Evolutionary conservation across 2,113 vertebrate species (phyloP).

Genomic region (Myotis lucifugus): DNA sequence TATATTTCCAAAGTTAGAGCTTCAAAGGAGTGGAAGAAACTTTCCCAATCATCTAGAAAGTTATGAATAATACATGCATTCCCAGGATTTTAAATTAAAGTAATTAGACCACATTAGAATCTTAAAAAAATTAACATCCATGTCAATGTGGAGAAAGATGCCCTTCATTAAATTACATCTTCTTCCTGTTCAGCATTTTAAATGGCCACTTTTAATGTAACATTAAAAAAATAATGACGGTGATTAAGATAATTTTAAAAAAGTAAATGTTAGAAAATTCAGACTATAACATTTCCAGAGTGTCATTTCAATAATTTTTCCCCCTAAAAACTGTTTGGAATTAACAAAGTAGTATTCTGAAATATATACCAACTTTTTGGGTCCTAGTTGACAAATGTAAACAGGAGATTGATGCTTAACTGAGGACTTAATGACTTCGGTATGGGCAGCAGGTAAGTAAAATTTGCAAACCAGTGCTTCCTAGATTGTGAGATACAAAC

Average conservation of each 20-base stretch:
- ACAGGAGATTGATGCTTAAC: not conserved
- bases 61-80: slow-evolving; percentile 80
- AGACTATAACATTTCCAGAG: slow-evolving; percentile 61
- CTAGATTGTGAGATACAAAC: not conserved
- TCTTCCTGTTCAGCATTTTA: slow-evolving; percentile 71
- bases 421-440: not conserved
- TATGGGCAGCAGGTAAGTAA: not conserved
- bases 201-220: slow-evolving; percentile 67
- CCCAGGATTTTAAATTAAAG: slow-evolving; percentile 82
- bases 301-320: slow-evolving; percentile 2
- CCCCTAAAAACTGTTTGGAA: slow-evolving; percentile 21
- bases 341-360: slow-evolving; percentile 40
- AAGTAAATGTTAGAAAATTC: slow-evolving; percentile 74
- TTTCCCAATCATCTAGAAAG: slow-evolving; percentile 77
- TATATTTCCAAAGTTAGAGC: slow-evolving; percentile 79
- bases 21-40: slow-evolving; percentile 78
- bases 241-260: slow-evolving; percentile 63
- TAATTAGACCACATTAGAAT: slow-evolving; percentile 79
- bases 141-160: slow-evolving; percentile 71
- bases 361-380: not conserved
- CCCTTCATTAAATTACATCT: slow-evolving; percentile 71
- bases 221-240: slow-evolving; percentile 66
- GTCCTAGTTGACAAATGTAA: not conserved
- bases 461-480: not conserved
- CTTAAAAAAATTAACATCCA: slow-evolving; percentile 71